phyloP scores from a whole-genome alignment of 1,140 invertebrate species.

The Phenacoccus solenopsis region DNA sequence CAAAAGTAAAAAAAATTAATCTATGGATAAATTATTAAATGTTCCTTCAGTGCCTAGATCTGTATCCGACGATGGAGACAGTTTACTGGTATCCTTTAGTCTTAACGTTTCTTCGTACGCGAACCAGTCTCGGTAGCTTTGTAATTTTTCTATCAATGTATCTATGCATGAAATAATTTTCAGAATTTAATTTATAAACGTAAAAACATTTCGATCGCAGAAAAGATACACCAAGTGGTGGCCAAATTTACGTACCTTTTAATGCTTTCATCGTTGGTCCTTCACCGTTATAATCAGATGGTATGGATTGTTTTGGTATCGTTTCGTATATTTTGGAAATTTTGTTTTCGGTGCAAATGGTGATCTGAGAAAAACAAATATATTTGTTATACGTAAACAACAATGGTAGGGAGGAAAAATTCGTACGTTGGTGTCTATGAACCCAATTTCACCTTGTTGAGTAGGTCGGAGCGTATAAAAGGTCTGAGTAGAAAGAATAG shows the following conservation, averaged over 20 bases:
- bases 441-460: slow-evolving; percentile 38
- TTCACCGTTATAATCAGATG: slow-evolving; percentile 26
- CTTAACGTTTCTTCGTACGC: slow-evolving; percentile 25
- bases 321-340: slow-evolving; percentile 16
- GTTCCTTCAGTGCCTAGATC: slow-evolving; percentile 4
- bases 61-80: slow-evolving; percentile 19
- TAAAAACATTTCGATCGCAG: too few relatives aligned
- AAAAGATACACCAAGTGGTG: too few relatives aligned
- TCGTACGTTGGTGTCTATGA: too few relatives aligned
- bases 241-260: slow-evolving; percentile 13
- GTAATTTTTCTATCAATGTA: slow-evolving; percentile 20
- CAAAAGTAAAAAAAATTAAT: too few relatives aligned
- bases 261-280: slow-evolving; percentile 17
- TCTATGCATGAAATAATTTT: not conserved
- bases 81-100: slow-evolving; percentile 22
- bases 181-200: too few relatives aligned
- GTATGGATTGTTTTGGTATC: slow-evolving; percentile 23
- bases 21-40: slow-evolving; percentile 26
- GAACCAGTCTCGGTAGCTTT: slow-evolving; percentile 23
- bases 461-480: slow-evolving; percentile 48
- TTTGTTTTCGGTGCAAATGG: not conserved
- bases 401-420: too few relatives aligned
- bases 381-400: not conserved
- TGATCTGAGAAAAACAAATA: not conserved
- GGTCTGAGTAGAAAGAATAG: slow-evolving; percentile 44